Percentiles rank a stretch among this genome's conserved stretches.
Conservation (phyloP, 2,797 vertebrate genomes). For the Silurus aristotelis region DNA sequence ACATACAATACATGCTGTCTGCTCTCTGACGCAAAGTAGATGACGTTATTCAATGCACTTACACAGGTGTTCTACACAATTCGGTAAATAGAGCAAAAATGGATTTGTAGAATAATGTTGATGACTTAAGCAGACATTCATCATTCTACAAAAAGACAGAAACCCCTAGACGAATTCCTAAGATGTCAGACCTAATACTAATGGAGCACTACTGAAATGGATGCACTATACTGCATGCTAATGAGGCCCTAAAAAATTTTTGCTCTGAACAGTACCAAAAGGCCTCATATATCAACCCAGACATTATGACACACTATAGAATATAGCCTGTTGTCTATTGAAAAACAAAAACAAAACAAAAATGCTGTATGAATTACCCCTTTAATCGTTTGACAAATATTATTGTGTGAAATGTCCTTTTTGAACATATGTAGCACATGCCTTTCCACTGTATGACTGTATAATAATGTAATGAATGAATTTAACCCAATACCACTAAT, state of each 20-base stretch:
- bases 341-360: background rate
- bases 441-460: background rate
- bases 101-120: background rate
- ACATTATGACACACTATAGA: background rate
- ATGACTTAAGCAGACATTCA: constrained; percentile 6
- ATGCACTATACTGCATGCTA: constrained; percentile 1
- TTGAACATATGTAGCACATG: background rate
- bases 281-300: background rate
- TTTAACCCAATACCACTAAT: background rate
- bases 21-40: background rate
- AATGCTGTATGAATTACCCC: background rate
- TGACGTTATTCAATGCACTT: background rate
- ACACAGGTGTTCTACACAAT: background rate
- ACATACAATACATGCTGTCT: background rate
- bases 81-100: constrained; percentile 4
- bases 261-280: background rate
- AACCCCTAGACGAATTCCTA: background rate
- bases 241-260: constrained; percentile 6
- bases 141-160: background rate
- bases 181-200: background rate
- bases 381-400: background rate
- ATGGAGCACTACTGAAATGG: background rate
- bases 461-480: background rate
- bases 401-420: background rate
- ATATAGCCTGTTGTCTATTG: background rate